A percentile compares a stretch with the other conserved stretches of the same genome.
phyloP scores from a whole-genome alignment of 2,888 invertebrate genomes.

The Conchocele bisecta region DNA sequence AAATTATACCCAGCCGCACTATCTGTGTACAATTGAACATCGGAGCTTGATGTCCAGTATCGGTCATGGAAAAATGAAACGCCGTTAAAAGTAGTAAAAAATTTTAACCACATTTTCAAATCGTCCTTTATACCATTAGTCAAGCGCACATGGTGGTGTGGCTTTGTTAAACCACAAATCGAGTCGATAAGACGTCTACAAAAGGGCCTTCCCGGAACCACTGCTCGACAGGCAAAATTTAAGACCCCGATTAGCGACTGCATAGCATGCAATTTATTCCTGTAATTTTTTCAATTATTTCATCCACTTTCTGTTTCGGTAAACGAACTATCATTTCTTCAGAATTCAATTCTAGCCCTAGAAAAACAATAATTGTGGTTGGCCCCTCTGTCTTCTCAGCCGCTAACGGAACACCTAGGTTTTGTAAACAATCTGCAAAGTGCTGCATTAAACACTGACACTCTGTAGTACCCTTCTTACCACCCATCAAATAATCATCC shows the following conservation, averaged over 20 bases:
- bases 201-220: constrained; percentile 4
- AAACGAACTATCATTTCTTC: too few relatives aligned
- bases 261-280: too few relatives aligned
- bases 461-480: too few relatives aligned
- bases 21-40: constrained; percentile 14
- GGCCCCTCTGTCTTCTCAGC: too few relatives aligned
- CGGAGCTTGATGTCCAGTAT: constrained; percentile 4
- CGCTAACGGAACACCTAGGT: too few relatives aligned
- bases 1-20: constrained; percentile 20
- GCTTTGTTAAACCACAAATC: background rate
- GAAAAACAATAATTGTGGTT: too few relatives aligned
- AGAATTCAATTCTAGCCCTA: too few relatives aligned
- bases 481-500: too few relatives aligned
- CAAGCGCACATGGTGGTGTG: background rate
- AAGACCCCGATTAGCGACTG: constrained; percentile 7
- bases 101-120: background rate
- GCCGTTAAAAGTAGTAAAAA: constrained; percentile 12
- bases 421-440: too few relatives aligned
- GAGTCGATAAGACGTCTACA: background rate
- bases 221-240: constrained; percentile 7
- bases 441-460: too few relatives aligned
- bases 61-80: constrained; percentile 8
- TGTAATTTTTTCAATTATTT: too few relatives aligned
- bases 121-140: background rate
- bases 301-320: too few relatives aligned